Percentiles rank a stretch among this genome's conserved stretches.
Conservation (phyloP, 2,113 vertebrate species). For the Artemisiospiza belli region DNA sequence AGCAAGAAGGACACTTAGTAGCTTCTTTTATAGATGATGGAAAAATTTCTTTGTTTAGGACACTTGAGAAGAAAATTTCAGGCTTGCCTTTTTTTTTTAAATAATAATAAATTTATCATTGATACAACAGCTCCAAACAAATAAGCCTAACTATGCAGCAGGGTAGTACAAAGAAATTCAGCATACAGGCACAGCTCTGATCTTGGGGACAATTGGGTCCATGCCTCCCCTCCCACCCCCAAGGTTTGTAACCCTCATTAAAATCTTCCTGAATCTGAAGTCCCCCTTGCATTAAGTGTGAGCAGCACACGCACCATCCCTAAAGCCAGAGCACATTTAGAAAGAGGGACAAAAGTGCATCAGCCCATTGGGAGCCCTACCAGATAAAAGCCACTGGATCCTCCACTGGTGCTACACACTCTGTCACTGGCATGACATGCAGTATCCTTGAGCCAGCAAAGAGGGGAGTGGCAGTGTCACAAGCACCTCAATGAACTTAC, state of each 20-base stretch:
- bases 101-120: not conserved
- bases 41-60: not conserved
- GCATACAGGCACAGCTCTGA: not conserved
- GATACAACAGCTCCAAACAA: not conserved
- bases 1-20: not conserved
- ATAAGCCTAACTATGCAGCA: not conserved
- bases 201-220: not conserved
- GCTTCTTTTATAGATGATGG: not conserved
- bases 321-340: not conserved
- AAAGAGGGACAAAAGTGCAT: not conserved
- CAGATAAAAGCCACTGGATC: not conserved
- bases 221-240: rapidly evolving
- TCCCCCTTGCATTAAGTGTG: rapidly evolving
- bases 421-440: rapidly evolving
- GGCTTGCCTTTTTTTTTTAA: not conserved
- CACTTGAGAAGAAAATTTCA: not conserved
- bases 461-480: not conserved
- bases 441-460: rapidly evolving
- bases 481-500: not conserved
- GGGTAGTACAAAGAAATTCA: not conserved
- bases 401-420: rapidly evolving
- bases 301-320: not conserved
- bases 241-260: not conserved
- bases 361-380: not conserved
- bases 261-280: not conserved